Percentiles rank a stretch among this genome's conserved stretches.
Conservation (phyloP, 2,113 vertebrate genomes). For the Crypturellus undulatus region DNA sequence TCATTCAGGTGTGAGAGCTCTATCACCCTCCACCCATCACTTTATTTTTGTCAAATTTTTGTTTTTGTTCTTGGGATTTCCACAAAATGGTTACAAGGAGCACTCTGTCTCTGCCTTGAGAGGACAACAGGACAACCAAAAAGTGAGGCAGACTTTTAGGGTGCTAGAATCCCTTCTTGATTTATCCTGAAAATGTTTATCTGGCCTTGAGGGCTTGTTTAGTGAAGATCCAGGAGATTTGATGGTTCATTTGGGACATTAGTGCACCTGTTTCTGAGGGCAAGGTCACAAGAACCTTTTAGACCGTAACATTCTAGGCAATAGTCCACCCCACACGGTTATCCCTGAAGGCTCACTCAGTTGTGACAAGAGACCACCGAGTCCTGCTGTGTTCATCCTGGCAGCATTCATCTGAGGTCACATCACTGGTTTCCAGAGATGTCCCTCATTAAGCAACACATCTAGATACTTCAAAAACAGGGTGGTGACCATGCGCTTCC, state of each 20-base stretch:
- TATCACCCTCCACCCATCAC: not conserved
- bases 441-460: not conserved
- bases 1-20: slow-evolving; percentile 17
- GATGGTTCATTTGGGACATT: not conserved
- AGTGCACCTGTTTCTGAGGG: not conserved
- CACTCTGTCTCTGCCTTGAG: not conserved
- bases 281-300: not conserved
- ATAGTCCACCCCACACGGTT: not conserved
- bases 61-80: slow-evolving; percentile 29
- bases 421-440: not conserved
- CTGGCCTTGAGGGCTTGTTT: not conserved
- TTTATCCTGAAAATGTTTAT: not conserved
- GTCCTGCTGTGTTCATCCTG: too few relatives aligned
- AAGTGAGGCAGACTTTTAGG: accelerated
- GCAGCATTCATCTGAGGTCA: not conserved
- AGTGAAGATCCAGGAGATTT: not conserved
- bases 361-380: not conserved
- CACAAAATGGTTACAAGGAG: not conserved
- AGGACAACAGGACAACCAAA: not conserved
- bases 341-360: not conserved
- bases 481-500: not conserved
- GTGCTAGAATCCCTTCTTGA: not conserved
- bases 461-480: too few relatives aligned
- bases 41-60: not conserved
- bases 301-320: not conserved